These are phyloP conservation scores for Cosmorhoe ocellata DNA, from an alignment of 2,888 invertebrate species.

Conservation along the genomic window DNA sequence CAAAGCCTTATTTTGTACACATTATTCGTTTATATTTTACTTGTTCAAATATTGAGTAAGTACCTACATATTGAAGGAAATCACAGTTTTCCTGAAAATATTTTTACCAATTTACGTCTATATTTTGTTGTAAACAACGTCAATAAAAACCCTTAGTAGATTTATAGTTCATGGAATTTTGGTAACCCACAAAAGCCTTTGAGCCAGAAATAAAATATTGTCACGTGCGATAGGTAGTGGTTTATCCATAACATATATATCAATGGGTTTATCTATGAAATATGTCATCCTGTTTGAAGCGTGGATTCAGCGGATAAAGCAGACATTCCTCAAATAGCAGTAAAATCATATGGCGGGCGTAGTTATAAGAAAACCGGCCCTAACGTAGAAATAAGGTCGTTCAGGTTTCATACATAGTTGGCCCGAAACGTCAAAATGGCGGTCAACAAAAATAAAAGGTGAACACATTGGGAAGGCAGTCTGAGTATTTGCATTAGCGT, in stretches of 20 bases:
- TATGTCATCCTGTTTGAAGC: conserved; percentile 22
- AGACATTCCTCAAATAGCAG: neutral
- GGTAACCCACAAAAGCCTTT: conserved; percentile 24
- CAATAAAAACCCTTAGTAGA: neutral
- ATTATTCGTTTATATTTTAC: too few species aligned
- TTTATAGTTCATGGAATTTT: conserved; percentile 14
- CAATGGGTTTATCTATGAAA: conserved; percentile 24
- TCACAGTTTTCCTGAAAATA: neutral
- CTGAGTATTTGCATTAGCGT: too few species aligned
- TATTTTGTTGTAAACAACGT: neutral
- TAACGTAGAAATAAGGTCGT: too few species aligned
- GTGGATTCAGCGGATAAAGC: conserved; percentile 12
- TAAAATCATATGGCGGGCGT: neutral
- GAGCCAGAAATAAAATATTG: conserved; percentile 31
- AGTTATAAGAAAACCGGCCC: neutral
- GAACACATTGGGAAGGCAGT: too few species aligned
- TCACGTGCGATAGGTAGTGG: conserved; percentile 25
- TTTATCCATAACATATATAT: conserved; percentile 21
- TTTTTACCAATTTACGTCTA: neutral
- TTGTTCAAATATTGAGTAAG: too few species aligned
- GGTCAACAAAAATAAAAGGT: too few species aligned
- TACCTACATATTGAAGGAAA: neutral
- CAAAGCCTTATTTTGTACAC: too few species aligned
- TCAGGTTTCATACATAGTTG: too few species aligned
- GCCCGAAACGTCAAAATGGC: too few species aligned